These are phyloP conservation scores for Cacatua alba DNA, from an alignment of 2,113 vertebrate genomes.

Conservation along the genomic window DNA sequence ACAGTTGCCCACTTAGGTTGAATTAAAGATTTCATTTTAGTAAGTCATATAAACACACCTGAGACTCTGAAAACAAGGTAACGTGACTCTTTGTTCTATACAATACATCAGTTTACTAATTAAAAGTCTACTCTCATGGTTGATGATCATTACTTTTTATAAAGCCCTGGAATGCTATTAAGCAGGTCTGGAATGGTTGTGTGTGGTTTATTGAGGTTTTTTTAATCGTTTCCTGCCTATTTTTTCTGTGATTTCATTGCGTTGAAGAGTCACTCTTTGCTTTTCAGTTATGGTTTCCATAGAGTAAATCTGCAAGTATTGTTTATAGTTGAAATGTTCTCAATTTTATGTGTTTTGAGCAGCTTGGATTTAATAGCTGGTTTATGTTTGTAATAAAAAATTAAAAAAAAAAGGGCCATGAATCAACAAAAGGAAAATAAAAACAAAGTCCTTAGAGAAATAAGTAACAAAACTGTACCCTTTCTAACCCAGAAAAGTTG, in stretches of 20 bases:
- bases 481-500: not conserved
- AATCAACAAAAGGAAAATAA: conserved; percentile 12
- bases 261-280: not conserved
- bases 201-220: not conserved
- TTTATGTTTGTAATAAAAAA: conserved; percentile 41
- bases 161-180: conserved; percentile 24
- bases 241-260: not conserved
- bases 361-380: conserved; percentile 46
- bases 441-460: not conserved
- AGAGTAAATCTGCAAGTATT: conserved; percentile 15
- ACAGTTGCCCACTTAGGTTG: conserved; percentile 10
- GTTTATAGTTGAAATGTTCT: conserved; percentile 51
- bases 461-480: not conserved
- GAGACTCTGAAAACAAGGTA: conserved; percentile 14
- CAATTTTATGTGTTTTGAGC: not conserved
- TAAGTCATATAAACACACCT: conserved; percentile 3
- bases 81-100: not conserved
- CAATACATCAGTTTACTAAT: not conserved
- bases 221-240: not conserved
- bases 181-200: not conserved
- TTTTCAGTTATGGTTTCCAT: conserved; percentile 38
- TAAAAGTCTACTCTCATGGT: not conserved
- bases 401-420: not conserved
- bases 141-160: not conserved
- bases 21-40: conserved; percentile 57